phyloP scores from a whole-genome alignment of 1,140 invertebrate species.

The Tribolium castaneum region DNA sequence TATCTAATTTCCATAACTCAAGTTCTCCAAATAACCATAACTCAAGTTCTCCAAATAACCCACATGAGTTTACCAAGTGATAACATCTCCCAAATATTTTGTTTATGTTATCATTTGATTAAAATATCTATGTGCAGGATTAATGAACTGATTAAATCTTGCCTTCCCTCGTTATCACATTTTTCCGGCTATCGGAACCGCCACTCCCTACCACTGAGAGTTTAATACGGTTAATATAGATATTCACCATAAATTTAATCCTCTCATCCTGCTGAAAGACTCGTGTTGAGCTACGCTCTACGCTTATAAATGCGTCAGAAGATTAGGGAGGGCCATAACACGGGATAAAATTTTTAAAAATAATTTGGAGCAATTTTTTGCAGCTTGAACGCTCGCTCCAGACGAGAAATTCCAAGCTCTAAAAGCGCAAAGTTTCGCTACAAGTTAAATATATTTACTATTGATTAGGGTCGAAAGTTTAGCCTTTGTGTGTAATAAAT shows the following conservation, averaged over 20 bases:
- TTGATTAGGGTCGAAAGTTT: neutral
- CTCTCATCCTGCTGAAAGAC: neutral
- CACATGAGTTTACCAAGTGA: neutral
- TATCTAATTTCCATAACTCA: neutral
- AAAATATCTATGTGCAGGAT: neutral
- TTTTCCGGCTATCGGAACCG: neutral
- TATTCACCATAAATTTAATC: neutral
- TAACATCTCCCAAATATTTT: neutral
- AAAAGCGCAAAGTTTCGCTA: too few species aligned
- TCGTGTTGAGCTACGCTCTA: neutral
- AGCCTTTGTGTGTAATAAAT: neutral
- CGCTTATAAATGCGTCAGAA: neutral
- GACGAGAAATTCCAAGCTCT: too few species aligned
- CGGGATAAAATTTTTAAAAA: neutral
- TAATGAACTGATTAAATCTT: neutral
- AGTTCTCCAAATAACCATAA: neutral
- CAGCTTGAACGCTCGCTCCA: too few species aligned
- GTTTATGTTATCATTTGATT: neutral
- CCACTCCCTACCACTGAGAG: neutral
- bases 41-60: neutral
- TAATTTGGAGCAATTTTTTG: neutral
- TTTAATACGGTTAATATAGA: neutral
- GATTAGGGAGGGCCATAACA: neutral
- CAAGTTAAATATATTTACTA: neutral
- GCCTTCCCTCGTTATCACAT: neutral